These are phyloP conservation scores for Pristionchus japonicus DNA, from an alignment of 2,888 invertebrate species.

Conservation along the genomic window DNA sequence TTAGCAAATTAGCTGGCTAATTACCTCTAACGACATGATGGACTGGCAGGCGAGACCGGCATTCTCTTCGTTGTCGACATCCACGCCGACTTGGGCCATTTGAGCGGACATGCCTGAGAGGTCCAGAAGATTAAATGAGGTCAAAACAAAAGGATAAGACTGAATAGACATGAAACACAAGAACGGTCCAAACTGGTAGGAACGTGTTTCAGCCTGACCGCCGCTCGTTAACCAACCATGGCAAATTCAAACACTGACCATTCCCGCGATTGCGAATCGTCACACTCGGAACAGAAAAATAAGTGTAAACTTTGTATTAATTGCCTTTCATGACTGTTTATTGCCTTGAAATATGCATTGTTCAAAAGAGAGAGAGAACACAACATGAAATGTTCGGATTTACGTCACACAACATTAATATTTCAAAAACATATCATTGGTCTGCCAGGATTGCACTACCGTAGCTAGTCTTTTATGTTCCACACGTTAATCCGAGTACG, in stretches of 20 bases:
- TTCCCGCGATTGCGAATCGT: slow-evolving; percentile 7
- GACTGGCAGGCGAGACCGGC: slow-evolving; percentile 45
- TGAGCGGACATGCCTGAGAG: slow-evolving; percentile 31
- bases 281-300: neutral
- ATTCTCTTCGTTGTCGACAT: slow-evolving; percentile 44
- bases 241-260: neutral
- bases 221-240: too few relatives aligned
- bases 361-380: neutral
- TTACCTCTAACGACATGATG: slow-evolving; percentile 39
- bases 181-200: neutral
- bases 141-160: neutral
- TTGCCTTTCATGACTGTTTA: neutral
- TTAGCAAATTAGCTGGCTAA: neutral
- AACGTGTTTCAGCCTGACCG: neutral
- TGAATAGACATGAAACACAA: neutral
- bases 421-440: neutral
- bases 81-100: neutral
- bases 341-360: neutral
- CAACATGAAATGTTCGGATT: neutral
- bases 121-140: neutral
- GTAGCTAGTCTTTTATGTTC: neutral
- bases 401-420: neutral
- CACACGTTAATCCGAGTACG: neutral
- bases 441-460: neutral
- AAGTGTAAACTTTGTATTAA: neutral